Base-by-base conservation (phyloP, 2,113 vertebrate genomes). In the Girardinichthys multiradiatus region DNA sequence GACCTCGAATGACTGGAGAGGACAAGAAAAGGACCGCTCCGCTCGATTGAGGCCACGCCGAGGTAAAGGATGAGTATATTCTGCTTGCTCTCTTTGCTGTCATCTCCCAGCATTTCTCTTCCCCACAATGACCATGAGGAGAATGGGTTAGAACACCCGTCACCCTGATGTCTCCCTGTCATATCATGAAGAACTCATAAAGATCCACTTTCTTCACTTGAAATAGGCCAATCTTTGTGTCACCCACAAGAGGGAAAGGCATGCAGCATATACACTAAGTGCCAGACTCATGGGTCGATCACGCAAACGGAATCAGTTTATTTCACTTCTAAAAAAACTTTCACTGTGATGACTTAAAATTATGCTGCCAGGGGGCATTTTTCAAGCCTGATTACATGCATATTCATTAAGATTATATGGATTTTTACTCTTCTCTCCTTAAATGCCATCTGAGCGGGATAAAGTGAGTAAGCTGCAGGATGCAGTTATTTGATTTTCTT, bases 1-100 rank as follows among this genome's bases (percentile, higher is more conserved):
- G 81, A 81, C 57, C 68, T 31, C 35, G n/a, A 82, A 82, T 80
- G 87, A 85, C 71, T 69, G 68, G 68, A 72, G 79, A 65, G 37
- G 72, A 84, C 80, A 69, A 66, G 57, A 71, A 61, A 26, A 66
- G 71, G 72, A 59, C 37, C 13, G 24, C 77, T 76, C n/a, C 1
- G n/a, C 82, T 78, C 70, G 78, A 72, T 66, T 74, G 82, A 83
- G 79, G 87, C 85, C 79, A 77, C 4, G 61, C 66, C n/a, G 78
- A 79, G 77, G 84, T 86, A 84, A 88, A 88, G 80, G 84, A 90
- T 88, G 81, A 90, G 88, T 86, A 79, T 79, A 79, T 78, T 76
- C 85, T 64, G 76, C 79, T 86, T 58, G 70, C 60, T 77, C 81
- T 85, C 72, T 77, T 75, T 27, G 69, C 90, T 89, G 81, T 93